A percentile compares a stretch with the other conserved stretches of the same genome.
phyloP scores from a whole-genome alignment of 2,888 invertebrate species.

The Platycheirus rosarum region DNA sequence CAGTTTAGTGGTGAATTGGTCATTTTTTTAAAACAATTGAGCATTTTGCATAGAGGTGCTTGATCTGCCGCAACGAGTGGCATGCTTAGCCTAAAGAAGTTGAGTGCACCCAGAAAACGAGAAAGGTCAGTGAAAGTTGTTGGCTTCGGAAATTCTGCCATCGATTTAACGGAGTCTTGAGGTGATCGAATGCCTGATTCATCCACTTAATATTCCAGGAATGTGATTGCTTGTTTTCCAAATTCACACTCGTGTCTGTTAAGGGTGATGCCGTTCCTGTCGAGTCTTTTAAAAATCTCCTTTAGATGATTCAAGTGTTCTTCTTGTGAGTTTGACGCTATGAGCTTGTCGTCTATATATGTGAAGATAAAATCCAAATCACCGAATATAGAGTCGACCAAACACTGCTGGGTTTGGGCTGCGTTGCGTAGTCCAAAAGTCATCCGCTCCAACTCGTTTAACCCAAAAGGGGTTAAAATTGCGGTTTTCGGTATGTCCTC shows the following conservation, averaged over 20 bases:
- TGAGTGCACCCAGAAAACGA: slow-evolving; percentile 25
- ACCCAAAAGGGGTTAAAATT: neutral
- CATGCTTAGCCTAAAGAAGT: slow-evolving; percentile 22
- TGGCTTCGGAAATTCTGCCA: slow-evolving; percentile 14
- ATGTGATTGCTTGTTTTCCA: slow-evolving; percentile 18
- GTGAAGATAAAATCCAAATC: neutral
- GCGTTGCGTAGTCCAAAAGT: too few species aligned
- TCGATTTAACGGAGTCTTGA: too few species aligned
- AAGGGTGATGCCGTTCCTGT: slow-evolving; percentile 10
- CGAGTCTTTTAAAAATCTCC: too few species aligned
- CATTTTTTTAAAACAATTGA: slow-evolving; percentile 14
- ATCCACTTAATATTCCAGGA: slow-evolving; percentile 9
- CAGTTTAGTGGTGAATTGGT: slow-evolving; percentile 6
- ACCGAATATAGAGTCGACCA: neutral
- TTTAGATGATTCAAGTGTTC: slow-evolving; percentile 6
- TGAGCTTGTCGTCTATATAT: too few species aligned
- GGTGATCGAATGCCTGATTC: too few species aligned
- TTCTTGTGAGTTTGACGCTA: slow-evolving; percentile 11
- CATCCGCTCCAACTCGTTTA: too few species aligned
- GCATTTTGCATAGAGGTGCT: slow-evolving; percentile 16
- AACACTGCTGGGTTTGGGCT: too few species aligned
- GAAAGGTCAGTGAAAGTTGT: slow-evolving; percentile 5
- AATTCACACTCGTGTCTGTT: slow-evolving; percentile 27
- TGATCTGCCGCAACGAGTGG: slow-evolving; percentile 10
- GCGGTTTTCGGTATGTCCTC: too few species aligned